A percentile compares a stretch with the other conserved stretches of the same genome.
Conservation (phyloP, 2,113 vertebrate genomes). For the Polypterus bichir region DNA sequence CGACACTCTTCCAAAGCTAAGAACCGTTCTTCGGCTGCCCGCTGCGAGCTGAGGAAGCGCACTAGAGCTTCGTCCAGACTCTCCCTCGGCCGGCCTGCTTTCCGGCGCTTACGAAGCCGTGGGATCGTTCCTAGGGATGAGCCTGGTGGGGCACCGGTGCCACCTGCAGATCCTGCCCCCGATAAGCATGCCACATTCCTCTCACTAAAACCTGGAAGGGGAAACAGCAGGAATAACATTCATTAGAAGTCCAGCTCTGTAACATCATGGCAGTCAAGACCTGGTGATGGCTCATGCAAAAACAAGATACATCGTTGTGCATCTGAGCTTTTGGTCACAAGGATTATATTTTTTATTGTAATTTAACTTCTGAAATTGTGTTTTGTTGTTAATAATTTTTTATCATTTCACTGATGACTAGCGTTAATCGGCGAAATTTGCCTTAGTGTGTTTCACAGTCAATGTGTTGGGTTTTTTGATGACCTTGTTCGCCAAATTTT, state of each 20-base stretch:
- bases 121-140: conserved; percentile 17
- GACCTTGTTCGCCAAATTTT: too few relatives aligned
- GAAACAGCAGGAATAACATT: conserved; percentile 2
- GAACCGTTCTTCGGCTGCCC: conserved; percentile 57
- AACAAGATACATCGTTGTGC: too few relatives aligned
- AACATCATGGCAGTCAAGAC: too few relatives aligned
- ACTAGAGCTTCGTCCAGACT: conserved; percentile 46
- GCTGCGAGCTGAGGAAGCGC: conserved; percentile 55
- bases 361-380: too few relatives aligned
- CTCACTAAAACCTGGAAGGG: conserved; percentile 46
- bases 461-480: too few relatives aligned
- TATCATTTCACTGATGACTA: too few relatives aligned
- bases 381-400: too few relatives aligned
- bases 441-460: too few relatives aligned
- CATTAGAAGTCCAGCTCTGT: not conserved
- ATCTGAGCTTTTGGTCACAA: too few relatives aligned
- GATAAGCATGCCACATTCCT: conserved; percentile 43
- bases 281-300: too few relatives aligned
- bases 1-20: conserved; percentile 52
- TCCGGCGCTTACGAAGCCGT: conserved; percentile 31
- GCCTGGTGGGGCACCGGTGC: conserved; percentile 14
- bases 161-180: conserved; percentile 22
- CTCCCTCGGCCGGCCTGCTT: conserved; percentile 26
- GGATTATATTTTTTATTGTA: too few relatives aligned
- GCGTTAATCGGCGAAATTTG: too few relatives aligned